Percentiles rank a stretch among this genome's conserved stretches.
Evolutionary conservation across 1,140 invertebrate genomes (phyloP).

Genomic region (Euura lappo): DNA sequence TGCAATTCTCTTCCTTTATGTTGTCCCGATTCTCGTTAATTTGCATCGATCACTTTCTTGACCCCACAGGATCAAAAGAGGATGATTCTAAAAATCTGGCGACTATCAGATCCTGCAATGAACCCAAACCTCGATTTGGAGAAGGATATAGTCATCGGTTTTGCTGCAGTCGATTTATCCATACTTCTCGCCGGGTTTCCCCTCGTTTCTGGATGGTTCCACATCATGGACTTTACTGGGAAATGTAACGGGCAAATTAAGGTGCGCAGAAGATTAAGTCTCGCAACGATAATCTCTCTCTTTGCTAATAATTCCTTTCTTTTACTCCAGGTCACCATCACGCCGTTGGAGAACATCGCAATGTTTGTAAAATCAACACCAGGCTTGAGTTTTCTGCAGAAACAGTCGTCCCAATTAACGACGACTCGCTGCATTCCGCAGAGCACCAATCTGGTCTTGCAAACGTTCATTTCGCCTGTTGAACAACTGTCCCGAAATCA

Average conservation of each 20-base stretch:
- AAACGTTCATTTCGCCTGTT: constrained; percentile 12
- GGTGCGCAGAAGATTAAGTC: constrained; percentile 46
- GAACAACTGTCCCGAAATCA: constrained; percentile 35
- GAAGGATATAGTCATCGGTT: constrained; percentile 62
- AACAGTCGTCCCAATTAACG: constrained; percentile 19
- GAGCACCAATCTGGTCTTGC: constrained; percentile 1
- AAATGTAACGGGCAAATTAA: constrained; percentile 68
- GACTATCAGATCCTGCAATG: constrained; percentile 59
- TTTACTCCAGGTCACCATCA: constrained; percentile 54
- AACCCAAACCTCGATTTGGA: constrained; percentile 51
- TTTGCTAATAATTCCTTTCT: constrained; percentile 23
- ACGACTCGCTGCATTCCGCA: constrained; percentile 25
- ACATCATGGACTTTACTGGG: constrained; percentile 67
- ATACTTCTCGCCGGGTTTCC: constrained; percentile 60
- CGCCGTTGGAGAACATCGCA: constrained; percentile 58
- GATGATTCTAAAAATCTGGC: constrained; percentile 68
- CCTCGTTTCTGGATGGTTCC: constrained; percentile 66
- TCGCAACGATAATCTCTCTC: constrained; percentile 19
- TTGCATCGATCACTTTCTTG: not conserved
- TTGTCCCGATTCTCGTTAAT: constrained; percentile 11
- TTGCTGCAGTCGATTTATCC: constrained; percentile 66
- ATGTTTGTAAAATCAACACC: constrained; percentile 31
- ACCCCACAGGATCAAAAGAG: constrained; percentile 63
- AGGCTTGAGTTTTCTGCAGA: constrained; percentile 18
- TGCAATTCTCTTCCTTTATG: constrained; percentile 22